phyloP scores from a whole-genome alignment of 2,113 vertebrate genomes.

The Notiomystis cincta region DNA sequence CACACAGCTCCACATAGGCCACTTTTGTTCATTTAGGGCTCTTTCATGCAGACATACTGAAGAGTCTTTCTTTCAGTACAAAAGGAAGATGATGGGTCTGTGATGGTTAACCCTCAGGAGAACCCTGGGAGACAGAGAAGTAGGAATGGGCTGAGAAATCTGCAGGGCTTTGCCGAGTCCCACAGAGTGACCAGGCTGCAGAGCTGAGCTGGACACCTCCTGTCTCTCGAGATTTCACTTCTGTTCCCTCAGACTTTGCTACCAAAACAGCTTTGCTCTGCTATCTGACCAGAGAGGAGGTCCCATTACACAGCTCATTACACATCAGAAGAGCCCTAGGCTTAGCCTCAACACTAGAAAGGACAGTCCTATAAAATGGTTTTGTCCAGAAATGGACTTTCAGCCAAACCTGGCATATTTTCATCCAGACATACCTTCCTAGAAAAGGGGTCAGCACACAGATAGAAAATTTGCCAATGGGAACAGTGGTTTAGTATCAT shows the following conservation, averaged over 20 bases:
- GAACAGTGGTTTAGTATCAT: background rate
- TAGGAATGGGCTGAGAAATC: background rate
- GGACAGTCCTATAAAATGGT: background rate
- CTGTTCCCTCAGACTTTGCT: background rate
- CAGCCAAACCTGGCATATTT: background rate
- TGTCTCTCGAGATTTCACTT: background rate
- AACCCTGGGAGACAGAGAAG: background rate
- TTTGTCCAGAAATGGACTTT: background rate
- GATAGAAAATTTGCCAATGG: background rate
- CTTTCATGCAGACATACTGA: background rate
- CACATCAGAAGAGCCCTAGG: background rate
- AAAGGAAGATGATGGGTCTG: background rate
- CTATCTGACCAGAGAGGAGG: background rate
- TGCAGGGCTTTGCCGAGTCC: background rate
- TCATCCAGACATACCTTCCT: background rate
- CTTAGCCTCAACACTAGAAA: background rate
- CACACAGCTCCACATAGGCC: background rate
- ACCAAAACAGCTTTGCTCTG: background rate
- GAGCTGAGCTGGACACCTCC: background rate
- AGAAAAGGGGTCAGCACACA: background rate
- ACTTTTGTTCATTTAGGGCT: background rate
- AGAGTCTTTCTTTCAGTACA: background rate
- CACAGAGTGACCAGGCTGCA: background rate
- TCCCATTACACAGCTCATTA: background rate
- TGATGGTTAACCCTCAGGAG: background rate